These are phyloP conservation scores for Lophotis ruficrista DNA, from an alignment of 2,113 vertebrate genomes.

Conservation along the genomic window DNA sequence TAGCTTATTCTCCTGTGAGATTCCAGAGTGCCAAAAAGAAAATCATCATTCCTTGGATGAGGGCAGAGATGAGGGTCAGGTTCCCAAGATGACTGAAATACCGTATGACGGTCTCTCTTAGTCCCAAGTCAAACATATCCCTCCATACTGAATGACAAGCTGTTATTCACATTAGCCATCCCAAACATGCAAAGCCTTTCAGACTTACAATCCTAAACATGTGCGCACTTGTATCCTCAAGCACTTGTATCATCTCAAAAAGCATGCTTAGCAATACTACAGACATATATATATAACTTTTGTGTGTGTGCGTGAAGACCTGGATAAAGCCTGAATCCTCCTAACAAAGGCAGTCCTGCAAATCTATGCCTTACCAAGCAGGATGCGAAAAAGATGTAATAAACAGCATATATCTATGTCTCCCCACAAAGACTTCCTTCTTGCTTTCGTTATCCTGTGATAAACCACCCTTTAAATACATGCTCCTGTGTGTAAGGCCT, in stretches of 20 bases:
- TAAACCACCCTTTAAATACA: neutral
- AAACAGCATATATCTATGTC: neutral
- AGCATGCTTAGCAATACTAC: neutral
- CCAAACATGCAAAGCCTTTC: neutral
- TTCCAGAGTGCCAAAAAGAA: neutral
- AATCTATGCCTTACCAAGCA: neutral
- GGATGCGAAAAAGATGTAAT: neutral
- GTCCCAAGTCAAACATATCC: neutral
- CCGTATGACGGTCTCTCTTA: neutral
- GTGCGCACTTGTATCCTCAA: neutral
- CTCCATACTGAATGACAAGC: neutral
- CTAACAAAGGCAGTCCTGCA: neutral
- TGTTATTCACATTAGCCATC: neutral
- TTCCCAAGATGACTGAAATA: neutral
- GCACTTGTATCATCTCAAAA: neutral
- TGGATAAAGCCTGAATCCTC: neutral
- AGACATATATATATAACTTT: neutral
- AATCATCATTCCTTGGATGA: neutral
- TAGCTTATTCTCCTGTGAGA: neutral
- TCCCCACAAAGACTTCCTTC: neutral
- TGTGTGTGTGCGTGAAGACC: neutral
- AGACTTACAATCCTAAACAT: neutral
- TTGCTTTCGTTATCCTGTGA: neutral
- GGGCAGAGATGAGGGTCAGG: neutral
- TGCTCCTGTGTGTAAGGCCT: neutral